Evolutionary conservation across 2,797 vertebrate genomes (phyloP), one percentile per base, ranked within the genome.

Genomic region (Furcifer pardalis): DNA sequence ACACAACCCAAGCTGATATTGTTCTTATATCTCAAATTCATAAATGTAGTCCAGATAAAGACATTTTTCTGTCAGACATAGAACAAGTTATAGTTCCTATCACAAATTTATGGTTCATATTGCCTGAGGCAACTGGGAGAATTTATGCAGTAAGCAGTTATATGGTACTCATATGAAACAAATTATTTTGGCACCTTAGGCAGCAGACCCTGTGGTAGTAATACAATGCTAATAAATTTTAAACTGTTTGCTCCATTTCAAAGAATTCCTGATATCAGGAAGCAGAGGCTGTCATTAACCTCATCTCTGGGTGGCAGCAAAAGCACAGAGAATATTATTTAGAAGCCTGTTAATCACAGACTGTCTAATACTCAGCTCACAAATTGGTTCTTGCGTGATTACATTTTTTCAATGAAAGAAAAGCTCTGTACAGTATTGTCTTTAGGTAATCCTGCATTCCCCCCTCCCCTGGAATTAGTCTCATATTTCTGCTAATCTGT

Each of bases 301-400:
- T 87, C 77, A 40, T 62, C 72, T 42, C 56, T 80, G 77, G 82
- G 77, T 84, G 86, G 77, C 77, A 62, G 77, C 77, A 80, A 71
- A 80, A 49, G 65, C 69, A 69, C 32, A 75, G 65, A 42, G 76
- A 87, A 80, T 25, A 69, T 44, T 77, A 49, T 7, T 62, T 66
- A 81, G 87, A 85, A 84, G 62, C 7, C 80, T 42, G n/a, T 52
- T 79, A 60, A 52, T 30, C 52, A 21, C 40, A 56, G 9, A 84
- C n/a, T 52, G 27, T 12, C 13, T 21, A 59, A 60, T 49, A 12
- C 87, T 69, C 63, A 81, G 7, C 23, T 80, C 44, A 12, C 56
- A 77, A 80, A 40, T 56, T 13, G 5, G 76, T 66, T 32, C 23
- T 6, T 79, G 73, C 62, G 27, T 71, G 7, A 21, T 63, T 81